Evolutionary conservation across 35 echinoderm and acorn worm genomes (phyloP).

Genomic region (Holothuria glaberrima): DNA sequence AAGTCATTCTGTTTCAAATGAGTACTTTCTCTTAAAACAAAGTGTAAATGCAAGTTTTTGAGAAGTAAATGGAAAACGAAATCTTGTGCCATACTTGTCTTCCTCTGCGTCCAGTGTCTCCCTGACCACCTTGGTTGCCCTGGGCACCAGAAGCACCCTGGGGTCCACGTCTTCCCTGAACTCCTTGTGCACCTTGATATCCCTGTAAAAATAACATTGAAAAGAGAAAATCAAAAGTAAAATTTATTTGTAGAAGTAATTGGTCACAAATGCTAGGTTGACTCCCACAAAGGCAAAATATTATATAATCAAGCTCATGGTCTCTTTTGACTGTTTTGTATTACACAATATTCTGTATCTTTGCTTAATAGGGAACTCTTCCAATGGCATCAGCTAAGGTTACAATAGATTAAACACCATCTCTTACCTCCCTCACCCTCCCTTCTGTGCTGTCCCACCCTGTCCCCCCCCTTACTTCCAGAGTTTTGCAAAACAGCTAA

Average conservation of each 20-base stretch:
- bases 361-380: too few species aligned
- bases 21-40: too few species aligned
- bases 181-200: neutral
- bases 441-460: neutral
- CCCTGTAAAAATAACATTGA: neutral
- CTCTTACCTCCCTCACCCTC: too few species aligned
- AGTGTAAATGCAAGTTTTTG: too few species aligned
- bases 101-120: slow-evolving; percentile 13
- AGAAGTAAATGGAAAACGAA: too few species aligned
- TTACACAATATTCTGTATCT: too few species aligned
- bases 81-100: neutral
- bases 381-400: too few species aligned
- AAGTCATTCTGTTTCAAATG: too few species aligned
- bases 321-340: too few species aligned
- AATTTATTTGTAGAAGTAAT: neutral
- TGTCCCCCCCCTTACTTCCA: neutral
- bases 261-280: neutral
- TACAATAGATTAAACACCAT: too few species aligned
- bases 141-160: neutral
- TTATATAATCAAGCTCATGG: too few species aligned
- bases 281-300: too few species aligned
- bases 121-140: neutral
- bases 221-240: neutral
- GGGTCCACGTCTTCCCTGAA: neutral
- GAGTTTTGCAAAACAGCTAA: neutral